phyloP scores from a whole-genome alignment of 2,888 invertebrate genomes.

The Epistrophe eligans region DNA sequence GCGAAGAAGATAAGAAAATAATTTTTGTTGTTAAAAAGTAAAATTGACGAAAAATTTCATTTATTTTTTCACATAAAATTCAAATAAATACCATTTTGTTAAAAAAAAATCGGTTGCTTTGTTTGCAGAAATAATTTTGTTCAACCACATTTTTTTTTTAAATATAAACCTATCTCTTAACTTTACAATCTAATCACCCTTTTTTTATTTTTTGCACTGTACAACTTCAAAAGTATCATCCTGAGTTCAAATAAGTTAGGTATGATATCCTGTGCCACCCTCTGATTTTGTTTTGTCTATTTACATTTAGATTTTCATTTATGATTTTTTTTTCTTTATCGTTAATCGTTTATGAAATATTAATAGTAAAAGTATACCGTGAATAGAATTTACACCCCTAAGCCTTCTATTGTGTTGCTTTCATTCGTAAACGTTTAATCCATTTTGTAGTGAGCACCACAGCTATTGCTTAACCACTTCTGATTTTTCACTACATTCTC shows the following conservation, averaged over 20 bases:
- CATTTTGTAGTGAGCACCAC: not conserved
- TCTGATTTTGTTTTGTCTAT: not conserved
- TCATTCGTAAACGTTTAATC: not conserved
- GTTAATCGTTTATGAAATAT: constrained; percentile 30
- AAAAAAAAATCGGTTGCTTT: not conserved
- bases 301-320: constrained; percentile 6
- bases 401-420: constrained; percentile 1
- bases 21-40: too few relatives aligned
- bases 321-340: not conserved
- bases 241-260: not conserved
- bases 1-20: too few relatives aligned
- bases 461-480: constrained; percentile 4
- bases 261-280: not conserved
- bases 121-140: not conserved
- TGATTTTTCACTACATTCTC: constrained; percentile 2
- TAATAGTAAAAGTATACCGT: constrained; percentile 14
- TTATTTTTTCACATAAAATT: too few relatives aligned
- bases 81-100: too few relatives aligned
- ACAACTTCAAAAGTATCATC: constrained; percentile 15
- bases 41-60: too few relatives aligned
- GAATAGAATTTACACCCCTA: constrained; percentile 13
- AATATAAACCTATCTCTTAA: too few relatives aligned
- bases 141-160: not conserved
- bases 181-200: not conserved
- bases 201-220: not conserved